Evolutionary conservation across 2,113 vertebrate genomes (phyloP).

Genomic region (Maccullochella peelii): DNA sequence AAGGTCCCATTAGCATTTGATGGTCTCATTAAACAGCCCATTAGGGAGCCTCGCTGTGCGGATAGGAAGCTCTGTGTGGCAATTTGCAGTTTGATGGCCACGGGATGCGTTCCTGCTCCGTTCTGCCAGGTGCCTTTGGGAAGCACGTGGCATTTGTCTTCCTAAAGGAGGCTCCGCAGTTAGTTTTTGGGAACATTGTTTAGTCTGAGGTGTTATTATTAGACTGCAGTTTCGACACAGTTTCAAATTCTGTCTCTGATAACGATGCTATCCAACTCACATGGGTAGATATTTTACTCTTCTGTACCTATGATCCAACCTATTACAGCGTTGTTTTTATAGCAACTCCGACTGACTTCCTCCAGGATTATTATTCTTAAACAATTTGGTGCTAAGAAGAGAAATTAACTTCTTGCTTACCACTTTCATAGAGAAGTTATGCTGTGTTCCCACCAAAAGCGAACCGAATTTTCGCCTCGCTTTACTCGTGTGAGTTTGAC

Average conservation of each 20-base stretch:
- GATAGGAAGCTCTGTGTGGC: constrained; percentile 35
- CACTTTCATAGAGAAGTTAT: not conserved
- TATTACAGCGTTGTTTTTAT: not conserved
- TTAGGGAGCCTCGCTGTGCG: constrained; percentile 45
- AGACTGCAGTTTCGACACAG: constrained; percentile 3
- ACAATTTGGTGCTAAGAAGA: not conserved
- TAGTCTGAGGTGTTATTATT: constrained; percentile 18
- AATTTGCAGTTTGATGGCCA: constrained; percentile 51
- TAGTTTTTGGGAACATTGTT: constrained; percentile 16
- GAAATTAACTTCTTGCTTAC: not conserved
- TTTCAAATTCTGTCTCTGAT: not conserved
- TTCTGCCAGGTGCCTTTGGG: constrained; percentile 47
- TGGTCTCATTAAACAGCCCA: constrained; percentile 67
- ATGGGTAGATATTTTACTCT: not conserved
- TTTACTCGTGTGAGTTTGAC: too few species aligned
- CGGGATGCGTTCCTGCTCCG: not conserved
- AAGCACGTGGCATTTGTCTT: constrained; percentile 32
- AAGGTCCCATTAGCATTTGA: constrained; percentile 69
- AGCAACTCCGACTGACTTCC: not conserved
- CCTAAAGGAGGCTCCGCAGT: constrained; percentile 17
- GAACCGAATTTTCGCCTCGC: too few species aligned
- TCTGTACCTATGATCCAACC: not conserved
- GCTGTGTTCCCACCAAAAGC: too few species aligned
- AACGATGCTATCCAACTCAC: constrained; percentile 2
- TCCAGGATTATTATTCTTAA: not conserved